Evolutionary conservation across 2,888 invertebrate genomes (phyloP).

Genomic region (Brachylomia viminalis): DNA sequence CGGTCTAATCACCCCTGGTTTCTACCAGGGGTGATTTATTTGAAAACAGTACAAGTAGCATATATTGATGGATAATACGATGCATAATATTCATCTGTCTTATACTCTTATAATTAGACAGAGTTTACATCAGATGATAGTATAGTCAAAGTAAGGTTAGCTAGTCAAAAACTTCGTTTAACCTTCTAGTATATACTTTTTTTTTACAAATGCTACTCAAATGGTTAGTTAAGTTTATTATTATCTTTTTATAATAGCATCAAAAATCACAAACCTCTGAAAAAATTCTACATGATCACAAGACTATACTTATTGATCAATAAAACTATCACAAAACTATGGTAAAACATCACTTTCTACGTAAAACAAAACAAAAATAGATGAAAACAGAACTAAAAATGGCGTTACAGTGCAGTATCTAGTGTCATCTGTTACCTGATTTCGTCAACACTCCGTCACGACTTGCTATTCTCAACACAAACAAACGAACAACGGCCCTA

Average conservation of each 20-base stretch:
- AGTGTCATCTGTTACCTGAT: slow-evolving; percentile 52
- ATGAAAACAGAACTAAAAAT: slow-evolving; percentile 8
- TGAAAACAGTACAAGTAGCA: slow-evolving; percentile 12
- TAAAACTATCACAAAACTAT: slow-evolving; percentile 11
- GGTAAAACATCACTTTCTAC: slow-evolving; percentile 32
- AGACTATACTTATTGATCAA: background rate
- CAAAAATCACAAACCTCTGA: background rate
- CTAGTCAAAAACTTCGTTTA: background rate
- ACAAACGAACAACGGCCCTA: slow-evolving; percentile 50
- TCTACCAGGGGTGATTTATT: background rate
- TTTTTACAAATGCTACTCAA: background rate
- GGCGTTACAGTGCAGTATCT: slow-evolving; percentile 50
- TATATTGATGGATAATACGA: background rate
- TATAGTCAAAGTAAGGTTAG: background rate
- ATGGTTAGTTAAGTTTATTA: background rate
- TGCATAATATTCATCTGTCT: background rate
- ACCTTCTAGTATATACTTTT: background rate
- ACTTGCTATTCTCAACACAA: slow-evolving; percentile 45
- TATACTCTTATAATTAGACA: background rate
- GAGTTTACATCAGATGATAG: background rate
- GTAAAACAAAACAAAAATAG: slow-evolving; percentile 3
- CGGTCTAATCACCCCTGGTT: too few relatives aligned
- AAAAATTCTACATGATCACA: background rate
- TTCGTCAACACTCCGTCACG: slow-evolving; percentile 33
- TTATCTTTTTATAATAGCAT: background rate